These are phyloP conservation scores for Electrophaes corylata DNA, from an alignment of 2,888 invertebrate species.

Conservation along the genomic window DNA sequence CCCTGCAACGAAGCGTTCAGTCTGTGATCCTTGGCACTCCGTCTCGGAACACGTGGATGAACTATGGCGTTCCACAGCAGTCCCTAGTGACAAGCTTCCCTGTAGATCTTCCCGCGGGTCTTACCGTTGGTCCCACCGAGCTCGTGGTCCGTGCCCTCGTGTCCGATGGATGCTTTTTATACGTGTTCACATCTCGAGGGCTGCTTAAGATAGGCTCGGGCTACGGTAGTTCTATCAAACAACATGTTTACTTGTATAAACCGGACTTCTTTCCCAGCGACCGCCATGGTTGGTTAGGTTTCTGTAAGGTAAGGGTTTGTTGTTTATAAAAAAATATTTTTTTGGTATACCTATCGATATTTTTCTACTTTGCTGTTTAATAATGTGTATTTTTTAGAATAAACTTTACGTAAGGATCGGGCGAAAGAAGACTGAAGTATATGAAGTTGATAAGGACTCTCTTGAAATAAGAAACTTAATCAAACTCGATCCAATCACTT, in stretches of 20 bases:
- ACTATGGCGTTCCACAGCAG: constrained; percentile 92
- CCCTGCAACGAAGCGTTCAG: constrained; percentile 94
- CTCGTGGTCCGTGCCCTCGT: constrained; percentile 87
- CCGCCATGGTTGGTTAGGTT: constrained; percentile 92
- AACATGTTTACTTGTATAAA: constrained; percentile 94
- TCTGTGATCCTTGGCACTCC: constrained; percentile 94
- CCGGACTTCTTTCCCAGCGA: constrained; percentile 91
- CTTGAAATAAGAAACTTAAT: constrained; percentile 66
- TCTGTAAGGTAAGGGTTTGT: constrained; percentile 86
- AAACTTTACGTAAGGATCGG: constrained; percentile 91
- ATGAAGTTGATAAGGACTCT: constrained; percentile 73
- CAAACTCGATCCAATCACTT: constrained; percentile 63
- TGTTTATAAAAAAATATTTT: not conserved
- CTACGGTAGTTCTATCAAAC: constrained; percentile 95
- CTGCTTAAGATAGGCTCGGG: constrained; percentile 97
- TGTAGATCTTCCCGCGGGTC: constrained; percentile 70
- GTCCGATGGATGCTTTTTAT: constrained; percentile 95
- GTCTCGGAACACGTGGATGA: constrained; percentile 94
- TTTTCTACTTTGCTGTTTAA: not conserved
- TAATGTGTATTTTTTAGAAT: constrained; percentile 81
- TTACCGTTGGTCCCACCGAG: constrained; percentile 64
- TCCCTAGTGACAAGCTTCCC: constrained; percentile 88
- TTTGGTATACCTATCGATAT: not conserved
- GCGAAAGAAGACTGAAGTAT: constrained; percentile 76
- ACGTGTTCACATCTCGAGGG: constrained; percentile 92